phyloP scores from a whole-genome alignment of 2,888 invertebrate genomes.

The Yponomeuta cagnagella region DNA sequence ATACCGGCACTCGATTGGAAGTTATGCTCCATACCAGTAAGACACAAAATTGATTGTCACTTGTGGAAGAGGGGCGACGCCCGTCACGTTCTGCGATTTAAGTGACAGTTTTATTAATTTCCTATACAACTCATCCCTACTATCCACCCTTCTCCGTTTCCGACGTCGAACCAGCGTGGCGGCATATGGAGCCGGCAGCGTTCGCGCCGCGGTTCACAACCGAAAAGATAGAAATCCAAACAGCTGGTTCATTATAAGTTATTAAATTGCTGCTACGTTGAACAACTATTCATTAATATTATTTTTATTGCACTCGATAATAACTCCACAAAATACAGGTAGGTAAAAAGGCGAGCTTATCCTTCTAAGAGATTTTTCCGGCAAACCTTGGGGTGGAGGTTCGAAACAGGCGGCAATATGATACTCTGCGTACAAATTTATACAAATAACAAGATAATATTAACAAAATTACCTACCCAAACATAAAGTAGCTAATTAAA shows the following conservation, averaged over 20 bases:
- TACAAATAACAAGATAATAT: no score
- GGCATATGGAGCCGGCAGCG: slow-evolving; percentile 58
- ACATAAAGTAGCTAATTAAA: no score
- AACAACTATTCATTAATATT: background rate
- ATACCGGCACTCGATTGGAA: slow-evolving; percentile 28
- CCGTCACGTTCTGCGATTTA: slow-evolving; percentile 72
- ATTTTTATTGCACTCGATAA: background rate
- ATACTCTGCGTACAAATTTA: no score
- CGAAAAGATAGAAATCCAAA: slow-evolving; percentile 31
- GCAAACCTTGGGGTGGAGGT: background rate
- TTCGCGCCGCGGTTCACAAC: slow-evolving; percentile 33
- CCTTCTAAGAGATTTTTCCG: background rate
- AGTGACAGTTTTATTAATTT: slow-evolving; percentile 88
- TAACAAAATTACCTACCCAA: no score
- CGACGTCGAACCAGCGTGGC: slow-evolving; percentile 56
- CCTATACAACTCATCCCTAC: slow-evolving; percentile 68
- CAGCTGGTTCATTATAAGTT: slow-evolving; percentile 7
- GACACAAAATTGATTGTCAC: slow-evolving; percentile 40
- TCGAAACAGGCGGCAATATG: no score
- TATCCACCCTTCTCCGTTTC: slow-evolving; percentile 61
- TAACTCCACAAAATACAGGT: background rate
- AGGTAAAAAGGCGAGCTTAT: background rate
- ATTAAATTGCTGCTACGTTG: slow-evolving; percentile 7
- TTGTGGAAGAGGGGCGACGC: slow-evolving; percentile 49
- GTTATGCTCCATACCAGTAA: slow-evolving; percentile 34